These are phyloP conservation scores for Zaprionus ghesquierei DNA, from an alignment of 1,140 invertebrate genomes.

Conservation along the genomic window DNA sequence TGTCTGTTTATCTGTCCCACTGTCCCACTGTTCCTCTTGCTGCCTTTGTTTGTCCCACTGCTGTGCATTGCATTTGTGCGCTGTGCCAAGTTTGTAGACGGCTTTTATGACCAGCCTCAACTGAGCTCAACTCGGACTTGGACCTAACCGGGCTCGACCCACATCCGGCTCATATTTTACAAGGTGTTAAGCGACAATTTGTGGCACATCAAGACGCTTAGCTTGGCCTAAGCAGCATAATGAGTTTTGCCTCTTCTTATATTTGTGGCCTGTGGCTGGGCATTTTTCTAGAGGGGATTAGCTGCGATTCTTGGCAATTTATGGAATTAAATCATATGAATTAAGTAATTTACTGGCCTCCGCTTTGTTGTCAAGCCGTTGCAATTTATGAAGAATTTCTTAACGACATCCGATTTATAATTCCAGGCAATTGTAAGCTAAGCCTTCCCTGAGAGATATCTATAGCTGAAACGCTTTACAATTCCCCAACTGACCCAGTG, in stretches of 20 bases:
- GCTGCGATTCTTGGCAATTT: background rate
- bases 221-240: slow-evolving; percentile 29
- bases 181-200: slow-evolving; percentile 76
- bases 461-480: background rate
- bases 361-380: background rate
- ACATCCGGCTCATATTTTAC: slow-evolving; percentile 68
- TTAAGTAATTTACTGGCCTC: slow-evolving; percentile 1
- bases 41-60: background rate
- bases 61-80: slow-evolving; percentile 33
- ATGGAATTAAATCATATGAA: slow-evolving; percentile 11
- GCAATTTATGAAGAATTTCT: background rate
- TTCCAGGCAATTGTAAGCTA: too few species aligned
- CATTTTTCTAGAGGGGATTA: slow-evolving; percentile 11
- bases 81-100: slow-evolving; percentile 34
- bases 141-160: background rate
- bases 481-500: too few species aligned
- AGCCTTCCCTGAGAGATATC: slow-evolving; percentile 10
- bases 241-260: slow-evolving; percentile 50
- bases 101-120: slow-evolving; percentile 57
- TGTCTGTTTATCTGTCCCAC: background rate
- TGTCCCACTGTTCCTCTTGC: background rate
- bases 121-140: background rate
- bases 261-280: background rate
- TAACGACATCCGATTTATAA: slow-evolving; percentile 54
- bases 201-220: slow-evolving; percentile 50